These are phyloP conservation scores for Epistrophe eligans DNA, from an alignment of 2,888 invertebrate genomes.

Conservation along the genomic window DNA sequence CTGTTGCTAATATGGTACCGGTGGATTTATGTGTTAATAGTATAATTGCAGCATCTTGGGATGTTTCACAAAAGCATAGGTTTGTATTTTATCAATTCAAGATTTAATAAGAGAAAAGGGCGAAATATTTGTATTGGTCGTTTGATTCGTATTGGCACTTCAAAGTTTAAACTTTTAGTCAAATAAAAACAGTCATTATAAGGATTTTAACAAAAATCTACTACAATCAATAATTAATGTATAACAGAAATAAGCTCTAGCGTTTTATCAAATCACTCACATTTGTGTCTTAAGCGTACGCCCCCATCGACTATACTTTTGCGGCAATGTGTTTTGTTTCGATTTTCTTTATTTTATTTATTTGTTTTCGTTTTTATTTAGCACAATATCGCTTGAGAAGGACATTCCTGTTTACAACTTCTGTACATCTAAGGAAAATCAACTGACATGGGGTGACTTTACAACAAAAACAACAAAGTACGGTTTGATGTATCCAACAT, in stretches of 20 bases:
- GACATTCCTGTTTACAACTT: slow-evolving; percentile 92
- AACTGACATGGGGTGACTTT: slow-evolving; percentile 91
- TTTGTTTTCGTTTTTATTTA: background rate
- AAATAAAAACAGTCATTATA: too few species aligned
- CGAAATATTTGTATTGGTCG: too few species aligned
- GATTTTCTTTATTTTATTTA: background rate
- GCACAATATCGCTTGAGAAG: slow-evolving; percentile 78
- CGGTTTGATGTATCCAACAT: slow-evolving; percentile 86
- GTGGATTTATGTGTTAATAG: slow-evolving; percentile 93
- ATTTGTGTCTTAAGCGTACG: too few species aligned
- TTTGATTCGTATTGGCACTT: too few species aligned
- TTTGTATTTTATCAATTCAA: slow-evolving; percentile 24
- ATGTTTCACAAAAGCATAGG: slow-evolving; percentile 85
- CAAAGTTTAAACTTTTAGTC: too few species aligned
- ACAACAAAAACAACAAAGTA: slow-evolving; percentile 86
- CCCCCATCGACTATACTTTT: too few species aligned
- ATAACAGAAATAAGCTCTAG: too few species aligned
- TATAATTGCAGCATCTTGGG: slow-evolving; percentile 91
- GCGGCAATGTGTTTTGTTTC: background rate
- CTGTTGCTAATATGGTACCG: slow-evolving; percentile 91
- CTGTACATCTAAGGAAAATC: slow-evolving; percentile 93
- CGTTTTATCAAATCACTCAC: too few species aligned
- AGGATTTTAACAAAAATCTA: too few species aligned
- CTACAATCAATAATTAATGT: too few species aligned
- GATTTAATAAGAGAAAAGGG: too few species aligned